A percentile compares a stretch with the other conserved stretches of the same genome.
phyloP scores from a whole-genome alignment of 2,113 vertebrate species.

The Tenrec ecaudatus region DNA sequence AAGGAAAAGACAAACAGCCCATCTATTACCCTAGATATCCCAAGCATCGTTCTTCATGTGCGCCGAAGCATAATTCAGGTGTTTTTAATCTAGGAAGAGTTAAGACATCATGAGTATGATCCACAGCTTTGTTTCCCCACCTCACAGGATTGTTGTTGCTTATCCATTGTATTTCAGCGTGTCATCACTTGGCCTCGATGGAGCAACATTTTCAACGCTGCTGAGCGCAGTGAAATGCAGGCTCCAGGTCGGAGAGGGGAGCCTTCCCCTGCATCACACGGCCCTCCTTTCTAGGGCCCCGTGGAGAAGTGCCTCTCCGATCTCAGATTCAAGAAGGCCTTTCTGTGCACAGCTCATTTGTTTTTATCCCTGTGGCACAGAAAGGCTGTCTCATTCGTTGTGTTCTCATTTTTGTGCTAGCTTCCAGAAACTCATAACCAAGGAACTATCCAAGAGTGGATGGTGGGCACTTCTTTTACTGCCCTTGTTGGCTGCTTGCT shows the following conservation, averaged over 20 bases:
- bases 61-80: slow-evolving; percentile 26
- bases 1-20: slow-evolving; percentile 55
- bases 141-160: not conserved
- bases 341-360: not conserved
- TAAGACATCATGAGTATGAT: slow-evolving; percentile 14
- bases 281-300: not conserved
- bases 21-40: slow-evolving; percentile 36
- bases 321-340: not conserved
- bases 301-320: not conserved
- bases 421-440: slow-evolving; percentile 10
- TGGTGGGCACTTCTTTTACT: not conserved
- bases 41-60: slow-evolving; percentile 39
- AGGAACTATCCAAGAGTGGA: not conserved
- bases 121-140: not conserved
- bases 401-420: slow-evolving; percentile 1
- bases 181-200: not conserved
- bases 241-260: too few relatives aligned
- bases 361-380: not conserved
- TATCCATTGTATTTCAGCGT: not conserved
- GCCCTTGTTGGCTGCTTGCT: not conserved
- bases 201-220: slow-evolving; percentile 6
- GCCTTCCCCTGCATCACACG: not conserved
- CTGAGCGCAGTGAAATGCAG: not conserved
- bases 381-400: not conserved
- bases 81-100: slow-evolving; percentile 14